Evolutionary conservation across 2,888 invertebrate species (phyloP), one percentile per base, ranked within the genome.

Genomic region (Leucoma salicis): DNA sequence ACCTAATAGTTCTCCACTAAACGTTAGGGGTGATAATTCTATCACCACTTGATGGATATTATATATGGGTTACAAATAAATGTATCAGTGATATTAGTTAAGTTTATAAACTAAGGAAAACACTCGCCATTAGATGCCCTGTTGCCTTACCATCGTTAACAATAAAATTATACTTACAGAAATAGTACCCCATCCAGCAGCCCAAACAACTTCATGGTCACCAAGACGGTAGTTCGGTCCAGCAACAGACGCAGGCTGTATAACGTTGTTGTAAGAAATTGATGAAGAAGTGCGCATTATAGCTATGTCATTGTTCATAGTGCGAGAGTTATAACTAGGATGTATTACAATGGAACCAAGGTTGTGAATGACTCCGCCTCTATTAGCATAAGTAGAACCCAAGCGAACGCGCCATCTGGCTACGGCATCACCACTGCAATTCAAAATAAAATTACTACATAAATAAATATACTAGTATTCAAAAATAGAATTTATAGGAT

Each of bases 141-240:
- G n/a, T n/a, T n/a, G n/a, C n/a, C n/a, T n/a, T n/a, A n/a, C n/a
- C n/a, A 3, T 21, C 21, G 6, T 21, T 2, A 2, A 21, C 21
- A 15, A 28, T 32, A 32, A 2, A 3, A 5, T 7, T 7, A 31
- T 40, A 63, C 64, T 64, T 49, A 74, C 74, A 25, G 58, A 48
- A 13, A 60, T 68, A 5, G 58, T 52, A 7, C 82, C 80, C 82
- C 82, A 82, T n/a, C 84, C 86, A 31, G 66, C 65, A n/a, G 78
- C 68, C 31, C 69, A 52, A 0, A 73, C 68, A 2, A 59, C 39
- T n/a, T 53, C 54, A 42, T 71, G 63, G 7, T 53, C 66, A 1
- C 50, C 60, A 3, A 73, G 54, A 29, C 64, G 53, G 24, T 61
- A 62, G 14, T 46, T 51, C 0, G 63, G 44, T 1, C 70, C 57